These are phyloP conservation scores for Brenthis ino DNA, from an alignment of 2,888 invertebrate genomes.

Conservation along the genomic window DNA sequence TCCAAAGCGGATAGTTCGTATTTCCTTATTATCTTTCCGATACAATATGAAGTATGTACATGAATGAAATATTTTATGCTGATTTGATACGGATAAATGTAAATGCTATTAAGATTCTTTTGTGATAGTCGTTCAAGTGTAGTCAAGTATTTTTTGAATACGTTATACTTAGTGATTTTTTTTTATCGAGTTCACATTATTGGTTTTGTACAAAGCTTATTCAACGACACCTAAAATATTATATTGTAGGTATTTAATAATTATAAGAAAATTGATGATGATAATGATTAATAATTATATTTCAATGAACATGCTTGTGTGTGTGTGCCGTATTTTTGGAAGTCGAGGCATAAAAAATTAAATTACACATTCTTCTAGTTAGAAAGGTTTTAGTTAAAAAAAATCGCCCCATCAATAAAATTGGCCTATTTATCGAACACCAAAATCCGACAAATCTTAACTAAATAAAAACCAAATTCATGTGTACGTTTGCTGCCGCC, in stretches of 20 bases:
- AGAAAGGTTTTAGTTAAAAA: slow-evolving; percentile 7
- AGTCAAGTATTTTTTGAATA: slow-evolving; percentile 36
- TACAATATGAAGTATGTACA: slow-evolving; percentile 34
- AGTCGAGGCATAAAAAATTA: neutral
- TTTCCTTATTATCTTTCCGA: slow-evolving; percentile 60
- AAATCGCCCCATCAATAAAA: slow-evolving; percentile 29
- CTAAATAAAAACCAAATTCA: slow-evolving; percentile 43
- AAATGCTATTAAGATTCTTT: slow-evolving; percentile 33
- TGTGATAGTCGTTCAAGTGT: slow-evolving; percentile 39
- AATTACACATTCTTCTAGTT: slow-evolving; percentile 1
- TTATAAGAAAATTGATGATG: neutral
- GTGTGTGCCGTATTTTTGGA: neutral
- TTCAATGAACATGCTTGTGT: neutral
- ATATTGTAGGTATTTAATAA: too few relatives aligned
- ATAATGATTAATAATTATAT: too few relatives aligned
- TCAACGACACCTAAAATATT: neutral
- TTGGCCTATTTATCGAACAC: slow-evolving; percentile 45
- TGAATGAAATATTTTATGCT: slow-evolving; percentile 43
- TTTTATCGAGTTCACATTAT: slow-evolving; percentile 14
- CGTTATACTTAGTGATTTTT: slow-evolving; percentile 22
- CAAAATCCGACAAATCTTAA: slow-evolving; percentile 47
- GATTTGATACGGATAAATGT: slow-evolving; percentile 47
- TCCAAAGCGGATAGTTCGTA: slow-evolving; percentile 54
- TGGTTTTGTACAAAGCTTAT: slow-evolving; percentile 3
- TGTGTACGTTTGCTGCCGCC: slow-evolving; percentile 43